Evolutionary conservation across 2,888 invertebrate species (phyloP).

Genomic region (Cantharis lateralis): DNA sequence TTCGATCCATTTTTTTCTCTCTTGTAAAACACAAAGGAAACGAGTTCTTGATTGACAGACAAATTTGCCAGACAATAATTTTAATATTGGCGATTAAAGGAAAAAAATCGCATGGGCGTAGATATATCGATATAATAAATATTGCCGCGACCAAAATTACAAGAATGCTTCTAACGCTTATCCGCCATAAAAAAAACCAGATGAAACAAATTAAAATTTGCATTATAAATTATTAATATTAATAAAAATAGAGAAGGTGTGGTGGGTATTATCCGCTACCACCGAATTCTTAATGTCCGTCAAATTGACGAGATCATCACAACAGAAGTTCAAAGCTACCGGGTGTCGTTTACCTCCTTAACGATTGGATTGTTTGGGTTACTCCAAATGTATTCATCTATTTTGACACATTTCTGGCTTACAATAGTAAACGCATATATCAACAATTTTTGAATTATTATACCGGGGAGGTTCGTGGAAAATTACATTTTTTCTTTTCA

Average conservation of each 20-base stretch:
- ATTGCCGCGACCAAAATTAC: not conserved
- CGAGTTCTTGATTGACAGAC: not conserved
- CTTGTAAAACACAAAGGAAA: not conserved
- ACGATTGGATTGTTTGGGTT: not conserved
- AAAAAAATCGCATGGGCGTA: not conserved
- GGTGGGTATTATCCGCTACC: not conserved
- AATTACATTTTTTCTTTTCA: too few relatives aligned
- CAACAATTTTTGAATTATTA: not conserved
- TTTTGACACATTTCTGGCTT: not conserved
- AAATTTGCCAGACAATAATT: constrained; percentile 3
- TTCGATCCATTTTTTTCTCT: not conserved
- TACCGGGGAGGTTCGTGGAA: not conserved
- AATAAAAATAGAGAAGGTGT: not conserved
- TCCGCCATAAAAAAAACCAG: not conserved
- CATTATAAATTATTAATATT: not conserved
- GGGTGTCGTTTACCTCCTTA: not conserved
- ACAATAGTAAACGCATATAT: not conserved
- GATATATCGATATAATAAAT: not conserved
- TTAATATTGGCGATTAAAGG: not conserved
- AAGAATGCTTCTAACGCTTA: not conserved
- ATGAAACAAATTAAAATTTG: not conserved
- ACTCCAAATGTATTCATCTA: not conserved
- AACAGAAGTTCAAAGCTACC: not conserved
- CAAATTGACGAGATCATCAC: not conserved
- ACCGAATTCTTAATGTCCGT: not conserved